Evolutionary conservation across 2,888 invertebrate genomes (phyloP).

Genomic region (Bellardia pandia): DNA sequence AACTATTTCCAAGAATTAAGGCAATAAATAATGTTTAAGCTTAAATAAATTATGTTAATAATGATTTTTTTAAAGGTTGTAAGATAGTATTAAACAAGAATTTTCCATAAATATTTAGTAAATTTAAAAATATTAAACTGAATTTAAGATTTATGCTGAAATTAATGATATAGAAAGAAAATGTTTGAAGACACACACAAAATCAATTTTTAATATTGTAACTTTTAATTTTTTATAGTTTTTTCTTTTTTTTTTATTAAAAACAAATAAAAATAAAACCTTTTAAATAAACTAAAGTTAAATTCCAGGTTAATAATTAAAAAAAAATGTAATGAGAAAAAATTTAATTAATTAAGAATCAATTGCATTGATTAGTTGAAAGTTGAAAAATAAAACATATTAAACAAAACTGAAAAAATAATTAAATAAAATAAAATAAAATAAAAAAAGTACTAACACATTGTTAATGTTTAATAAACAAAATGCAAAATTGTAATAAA

Average conservation of each 20-base stretch:
- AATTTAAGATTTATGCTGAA: constrained; percentile 60
- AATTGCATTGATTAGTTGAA: constrained; percentile 68
- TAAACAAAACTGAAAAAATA: constrained; percentile 45
- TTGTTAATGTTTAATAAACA: constrained; percentile 66
- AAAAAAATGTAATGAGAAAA: constrained; percentile 28
- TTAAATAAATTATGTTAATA: constrained; percentile 49
- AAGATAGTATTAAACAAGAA: constrained; percentile 55
- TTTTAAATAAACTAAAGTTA: constrained; percentile 69
- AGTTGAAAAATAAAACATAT: constrained; percentile 51
- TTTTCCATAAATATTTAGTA: constrained; percentile 44
- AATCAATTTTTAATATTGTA: constrained; percentile 9
- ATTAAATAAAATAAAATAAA: constrained; percentile 48
- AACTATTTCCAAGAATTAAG: constrained; percentile 40
- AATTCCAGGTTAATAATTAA: constrained; percentile 73
- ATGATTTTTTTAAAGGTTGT: constrained; percentile 64
- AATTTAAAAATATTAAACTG: constrained; percentile 41
- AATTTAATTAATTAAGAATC: constrained; percentile 73
- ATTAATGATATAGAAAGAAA: constrained; percentile 72
- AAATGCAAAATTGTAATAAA: constrained; percentile 68
- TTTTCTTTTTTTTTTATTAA: constrained; percentile 47
- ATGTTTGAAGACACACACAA: constrained; percentile 75
- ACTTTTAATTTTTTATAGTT: constrained; percentile 12
- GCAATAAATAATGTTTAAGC: constrained; percentile 71
- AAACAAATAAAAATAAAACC: constrained; percentile 26
- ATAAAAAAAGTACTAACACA: constrained; percentile 58